Evolutionary conservation across 2,113 vertebrate species (phyloP).

Genomic region (Philantomba maxwellii): DNA sequence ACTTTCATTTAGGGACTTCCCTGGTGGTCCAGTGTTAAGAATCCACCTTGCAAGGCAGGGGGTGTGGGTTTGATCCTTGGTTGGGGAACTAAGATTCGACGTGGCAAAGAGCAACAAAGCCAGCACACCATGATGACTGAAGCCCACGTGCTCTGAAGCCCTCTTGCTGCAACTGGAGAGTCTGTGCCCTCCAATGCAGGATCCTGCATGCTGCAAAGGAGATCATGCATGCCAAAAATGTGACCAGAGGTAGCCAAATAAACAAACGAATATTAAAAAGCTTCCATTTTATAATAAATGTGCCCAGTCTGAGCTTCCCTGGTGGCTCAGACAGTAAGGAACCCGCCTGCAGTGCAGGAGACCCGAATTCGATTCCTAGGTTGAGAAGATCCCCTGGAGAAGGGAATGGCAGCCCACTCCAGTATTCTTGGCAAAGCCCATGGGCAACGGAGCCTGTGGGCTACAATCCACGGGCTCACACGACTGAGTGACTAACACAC

Average conservation of each 20-base stretch:
- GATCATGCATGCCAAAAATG: not conserved
- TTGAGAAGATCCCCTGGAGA: not conserved
- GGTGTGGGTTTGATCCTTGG: not conserved
- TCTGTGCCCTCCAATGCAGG: not conserved
- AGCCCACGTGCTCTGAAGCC: not conserved
- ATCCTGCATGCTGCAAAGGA: not conserved
- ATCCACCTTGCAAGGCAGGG: not conserved
- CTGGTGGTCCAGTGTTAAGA: not conserved
- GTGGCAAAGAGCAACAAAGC: too few species aligned
- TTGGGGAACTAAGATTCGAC: too few species aligned
- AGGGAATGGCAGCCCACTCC: not conserved
- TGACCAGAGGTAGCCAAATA: not conserved
- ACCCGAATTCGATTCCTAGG: not conserved
- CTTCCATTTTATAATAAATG: not conserved
- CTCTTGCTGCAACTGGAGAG: not conserved
- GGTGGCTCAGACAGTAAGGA: not conserved
- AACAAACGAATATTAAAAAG: not conserved
- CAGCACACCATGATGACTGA: too few species aligned
- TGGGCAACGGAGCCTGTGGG: not conserved
- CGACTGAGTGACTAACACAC: not conserved
- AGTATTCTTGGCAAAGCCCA: not conserved
- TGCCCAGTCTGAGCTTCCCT: not conserved
- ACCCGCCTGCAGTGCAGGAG: not conserved
- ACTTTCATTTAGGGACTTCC: not conserved
- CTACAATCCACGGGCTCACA: accelerated